Evolutionary conservation across 2,113 vertebrate species (phyloP), one percentile per base, ranked within the genome.

Genomic region (Agelaius phoeniceus): DNA sequence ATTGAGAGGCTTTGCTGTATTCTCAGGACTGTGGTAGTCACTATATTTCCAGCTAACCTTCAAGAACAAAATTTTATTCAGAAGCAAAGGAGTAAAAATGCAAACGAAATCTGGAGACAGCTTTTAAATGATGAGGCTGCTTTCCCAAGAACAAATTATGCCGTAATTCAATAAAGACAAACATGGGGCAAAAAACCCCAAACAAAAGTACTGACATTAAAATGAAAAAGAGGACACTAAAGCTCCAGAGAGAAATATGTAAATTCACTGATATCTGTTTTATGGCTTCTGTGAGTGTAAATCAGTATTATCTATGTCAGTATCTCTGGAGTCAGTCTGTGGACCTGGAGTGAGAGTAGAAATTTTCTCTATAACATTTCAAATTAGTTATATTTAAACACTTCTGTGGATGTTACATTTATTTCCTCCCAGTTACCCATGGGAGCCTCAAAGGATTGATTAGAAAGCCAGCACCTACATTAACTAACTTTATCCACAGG

Each of bases 131-230:
- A 58, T 90, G 31, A 51, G 51, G 21, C 21, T 82, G 28, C 30
- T 89, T 90, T 91, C 65, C 17, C 22, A 62, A 63, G 16, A 86
- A 86, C 81, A 88, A 81, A 84, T 83, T 66, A 81, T 67, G 26
- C 13, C 22, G 15, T 39, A 76, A 82, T 67, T 96, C 48, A 75
- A n/a, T 86, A 51, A 66, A 90, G 91, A 66, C 7, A 94, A 61
- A 35, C 3, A 22, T 18, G 6, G 20, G 8, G 8, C 8, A 10
- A 37, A 66, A 49, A 4, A 3, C 1, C 2, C 17, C 10, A 59
- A 86, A 69, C 43, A 63, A 81, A 24, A 61, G 6, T 66, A 80
- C 5, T 69, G 51, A 90, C 76, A 87, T 55, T 49, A 52, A 90
- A 77, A 88, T 52, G 1, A 51, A 84, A 88, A 77, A 84, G 16